Percentiles rank a stretch among this genome's conserved stretches.
These are phyloP conservation scores for Bombus sylvicola DNA, from an alignment of 1,140 invertebrate genomes.

Conservation along the genomic window DNA sequence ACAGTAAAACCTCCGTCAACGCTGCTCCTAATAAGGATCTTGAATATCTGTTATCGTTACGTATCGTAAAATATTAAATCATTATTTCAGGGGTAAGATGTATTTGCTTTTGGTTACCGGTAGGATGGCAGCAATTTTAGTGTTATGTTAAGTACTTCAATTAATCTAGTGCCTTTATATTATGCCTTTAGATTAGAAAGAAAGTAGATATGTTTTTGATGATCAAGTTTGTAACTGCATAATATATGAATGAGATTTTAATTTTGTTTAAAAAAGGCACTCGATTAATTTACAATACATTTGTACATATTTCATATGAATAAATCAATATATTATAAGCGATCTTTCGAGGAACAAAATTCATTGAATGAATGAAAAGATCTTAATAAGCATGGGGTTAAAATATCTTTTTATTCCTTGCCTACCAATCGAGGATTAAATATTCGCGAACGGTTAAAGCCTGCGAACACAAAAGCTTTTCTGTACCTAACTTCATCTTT, in stretches of 20 bases:
- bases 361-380: background rate
- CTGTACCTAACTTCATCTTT: conserved; percentile 26
- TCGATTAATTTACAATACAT: background rate
- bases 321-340: background rate
- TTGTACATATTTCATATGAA: background rate
- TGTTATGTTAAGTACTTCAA: too few relatives aligned
- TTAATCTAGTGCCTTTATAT: too few relatives aligned
- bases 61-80: background rate
- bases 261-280: background rate
- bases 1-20: conserved; percentile 28
- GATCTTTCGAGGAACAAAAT: background rate
- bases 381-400: background rate
- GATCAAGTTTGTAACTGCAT: too few relatives aligned
- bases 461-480: conserved; percentile 35
- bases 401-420: background rate
- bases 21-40: background rate
- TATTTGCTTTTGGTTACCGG: too few relatives aligned
- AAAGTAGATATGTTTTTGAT: too few relatives aligned
- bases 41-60: background rate
- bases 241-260: background rate
- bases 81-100: too few relatives aligned
- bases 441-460: conserved; percentile 1
- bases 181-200: too few relatives aligned
- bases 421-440: background rate
- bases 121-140: too few relatives aligned